A percentile compares a stretch with the other conserved stretches of the same genome.
These are phyloP conservation scores for Amphipyra tragopoginis DNA, from an alignment of 2,888 invertebrate species.

Conservation along the genomic window DNA sequence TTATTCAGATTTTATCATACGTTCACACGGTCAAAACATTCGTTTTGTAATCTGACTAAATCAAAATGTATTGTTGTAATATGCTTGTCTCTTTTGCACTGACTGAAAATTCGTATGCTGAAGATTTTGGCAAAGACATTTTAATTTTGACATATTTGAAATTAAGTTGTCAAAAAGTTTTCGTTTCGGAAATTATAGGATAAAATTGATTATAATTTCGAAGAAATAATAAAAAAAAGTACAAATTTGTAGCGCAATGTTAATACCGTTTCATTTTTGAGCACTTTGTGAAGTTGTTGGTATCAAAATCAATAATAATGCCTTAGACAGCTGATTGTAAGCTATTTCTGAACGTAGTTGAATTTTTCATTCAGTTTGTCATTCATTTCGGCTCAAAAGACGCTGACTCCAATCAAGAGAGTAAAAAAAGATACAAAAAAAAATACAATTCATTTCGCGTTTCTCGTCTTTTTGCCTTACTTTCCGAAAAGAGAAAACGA, in stretches of 20 bases:
- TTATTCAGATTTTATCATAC: constrained; percentile 44
- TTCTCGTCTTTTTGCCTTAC: constrained; percentile 53
- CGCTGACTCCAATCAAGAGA: constrained; percentile 8
- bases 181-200: constrained; percentile 7
- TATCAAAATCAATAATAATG: no score
- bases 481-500: constrained; percentile 62
- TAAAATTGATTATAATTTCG: no score
- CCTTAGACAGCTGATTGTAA: no score
- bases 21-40: constrained; percentile 49
- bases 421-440: constrained; percentile 20
- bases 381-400: constrained; percentile 34
- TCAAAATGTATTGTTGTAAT: not conserved
- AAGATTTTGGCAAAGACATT: not conserved
- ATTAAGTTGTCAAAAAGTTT: constrained; percentile 23
- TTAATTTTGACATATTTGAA: constrained; percentile 11
- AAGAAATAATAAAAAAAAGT: no score
- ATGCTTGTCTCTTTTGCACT: constrained; percentile 21
- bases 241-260: no score
- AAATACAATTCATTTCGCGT: constrained; percentile 50
- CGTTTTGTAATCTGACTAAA: constrained; percentile 8
- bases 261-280: no score
- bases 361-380: not conserved
- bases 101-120: accelerated
- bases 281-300: no score
- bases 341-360: no score